phyloP scores from a whole-genome alignment of 2,113 vertebrate genomes.

The Sinocyclocheilus rhinocerous region DNA sequence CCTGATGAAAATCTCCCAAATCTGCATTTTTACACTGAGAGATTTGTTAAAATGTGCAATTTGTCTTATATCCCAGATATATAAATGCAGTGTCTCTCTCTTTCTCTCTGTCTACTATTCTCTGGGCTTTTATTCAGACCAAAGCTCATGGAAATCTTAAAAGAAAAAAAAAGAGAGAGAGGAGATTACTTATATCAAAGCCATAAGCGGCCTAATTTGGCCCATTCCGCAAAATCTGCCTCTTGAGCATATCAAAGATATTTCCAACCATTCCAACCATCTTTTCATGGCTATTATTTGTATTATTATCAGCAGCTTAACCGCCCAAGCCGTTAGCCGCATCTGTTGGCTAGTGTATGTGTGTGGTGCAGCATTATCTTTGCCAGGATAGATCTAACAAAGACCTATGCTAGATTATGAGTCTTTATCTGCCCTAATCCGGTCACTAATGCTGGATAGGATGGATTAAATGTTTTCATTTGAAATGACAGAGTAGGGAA shows the following conservation, averaged over 20 bases:
- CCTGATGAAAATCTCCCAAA: constrained; percentile 34
- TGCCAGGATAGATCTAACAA: constrained; percentile 73
- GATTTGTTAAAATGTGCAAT: constrained; percentile 47
- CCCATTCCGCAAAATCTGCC: constrained; percentile 66
- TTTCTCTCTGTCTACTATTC: constrained; percentile 3
- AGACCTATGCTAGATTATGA: constrained; percentile 73
- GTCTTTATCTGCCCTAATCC: constrained; percentile 79
- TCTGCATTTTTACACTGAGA: constrained; percentile 25
- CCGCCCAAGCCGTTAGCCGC: constrained; percentile 50
- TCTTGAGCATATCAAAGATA: constrained; percentile 57
- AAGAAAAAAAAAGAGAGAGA: constrained; percentile 40
- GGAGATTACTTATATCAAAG: constrained; percentile 62
- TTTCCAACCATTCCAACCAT: constrained; percentile 39
- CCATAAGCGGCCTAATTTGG: constrained; percentile 70
- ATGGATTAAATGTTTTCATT: constrained; percentile 78
- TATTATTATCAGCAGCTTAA: constrained; percentile 69
- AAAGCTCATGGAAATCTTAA: constrained; percentile 56
- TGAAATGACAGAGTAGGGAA: constrained; percentile 75
- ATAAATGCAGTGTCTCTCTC: constrained; percentile 8
- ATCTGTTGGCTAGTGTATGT: constrained; percentile 59
- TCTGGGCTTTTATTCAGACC: constrained; percentile 24
- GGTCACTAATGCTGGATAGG: constrained; percentile 75
- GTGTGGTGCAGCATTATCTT: constrained; percentile 60
- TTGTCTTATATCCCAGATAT: constrained; percentile 21
- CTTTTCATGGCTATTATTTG: constrained; percentile 66